Evolutionary conservation across 2,888 invertebrate species (phyloP).

Genomic region (Conchocele bisecta): DNA sequence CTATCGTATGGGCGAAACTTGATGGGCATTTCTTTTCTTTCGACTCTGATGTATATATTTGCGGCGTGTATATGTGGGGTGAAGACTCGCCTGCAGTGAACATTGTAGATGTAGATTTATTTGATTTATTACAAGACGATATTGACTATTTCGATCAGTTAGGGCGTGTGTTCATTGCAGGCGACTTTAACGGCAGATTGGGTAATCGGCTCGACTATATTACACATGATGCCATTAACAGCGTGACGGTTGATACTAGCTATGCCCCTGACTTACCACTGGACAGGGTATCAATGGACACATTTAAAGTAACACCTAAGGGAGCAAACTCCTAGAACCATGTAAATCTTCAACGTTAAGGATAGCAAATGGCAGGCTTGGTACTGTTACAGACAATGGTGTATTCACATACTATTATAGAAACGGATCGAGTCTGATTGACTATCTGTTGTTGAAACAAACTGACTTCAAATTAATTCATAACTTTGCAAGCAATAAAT

Average conservation of each 20-base stretch:
- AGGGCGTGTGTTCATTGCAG: conserved; percentile 9
- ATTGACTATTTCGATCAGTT: neutral
- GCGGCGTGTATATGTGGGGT: conserved; percentile 2
- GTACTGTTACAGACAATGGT: too few relatives aligned
- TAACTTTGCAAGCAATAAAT: neutral
- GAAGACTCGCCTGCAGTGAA: conserved; percentile 21
- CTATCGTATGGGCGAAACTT: conserved; percentile 18
- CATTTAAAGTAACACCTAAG: neutral
- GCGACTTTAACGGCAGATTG: conserved; percentile 14
- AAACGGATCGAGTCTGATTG: conserved; percentile 7
- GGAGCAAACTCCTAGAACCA: neutral
- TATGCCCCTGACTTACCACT: conserved; percentile 1
- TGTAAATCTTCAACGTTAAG: conserved; percentile 8
- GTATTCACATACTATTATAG: too few relatives aligned
- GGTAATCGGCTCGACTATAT: conserved; percentile 17
- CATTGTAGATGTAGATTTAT: conserved; percentile 18
- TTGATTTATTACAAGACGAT: conserved; percentile 12
- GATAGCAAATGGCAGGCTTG: conserved; percentile 14
- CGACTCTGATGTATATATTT: neutral
- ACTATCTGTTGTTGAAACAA: conserved; percentile 8
- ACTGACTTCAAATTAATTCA: neutral
- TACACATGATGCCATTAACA: conserved; percentile 1
- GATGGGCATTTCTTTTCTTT: neutral
- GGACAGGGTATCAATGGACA: neutral
- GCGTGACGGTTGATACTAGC: neutral